These are phyloP conservation scores for Lonchura striata DNA, from an alignment of 2,113 vertebrate genomes.

Conservation along the genomic window DNA sequence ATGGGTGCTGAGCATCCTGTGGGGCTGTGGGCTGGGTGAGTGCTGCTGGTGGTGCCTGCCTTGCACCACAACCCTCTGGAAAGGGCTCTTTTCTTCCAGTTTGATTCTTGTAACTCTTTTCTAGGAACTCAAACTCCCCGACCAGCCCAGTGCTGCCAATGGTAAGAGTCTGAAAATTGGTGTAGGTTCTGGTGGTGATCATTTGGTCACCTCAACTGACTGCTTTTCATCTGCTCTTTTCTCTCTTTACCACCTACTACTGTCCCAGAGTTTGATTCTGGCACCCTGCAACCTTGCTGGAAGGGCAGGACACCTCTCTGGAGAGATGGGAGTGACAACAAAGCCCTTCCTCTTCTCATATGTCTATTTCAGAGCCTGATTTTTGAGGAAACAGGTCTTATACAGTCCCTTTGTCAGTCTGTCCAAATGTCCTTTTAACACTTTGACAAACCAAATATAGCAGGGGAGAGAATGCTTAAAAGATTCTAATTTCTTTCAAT, in stretches of 20 bases:
- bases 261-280: neutral
- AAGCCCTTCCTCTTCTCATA: neutral
- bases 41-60: neutral
- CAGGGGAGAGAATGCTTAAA: neutral
- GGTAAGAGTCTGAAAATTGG: conserved; percentile 38
- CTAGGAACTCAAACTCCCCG: neutral
- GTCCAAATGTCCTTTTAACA: neutral
- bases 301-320: neutral
- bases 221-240: neutral
- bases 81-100: neutral
- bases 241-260: neutral
- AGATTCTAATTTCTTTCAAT: neutral
- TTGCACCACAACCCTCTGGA: neutral
- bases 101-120: conserved; percentile 19
- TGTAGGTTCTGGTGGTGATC: neutral
- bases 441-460: neutral
- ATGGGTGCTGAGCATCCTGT: neutral
- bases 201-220: neutral
- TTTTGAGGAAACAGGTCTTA: neutral
- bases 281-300: neutral
- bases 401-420: neutral
- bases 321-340: neutral
- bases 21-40: rapidly evolving
- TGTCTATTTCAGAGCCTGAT: neutral
- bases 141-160: neutral